These are phyloP conservation scores for Miniopterus natalensis DNA, from an alignment of 2,113 vertebrate genomes.

Conservation along the genomic window DNA sequence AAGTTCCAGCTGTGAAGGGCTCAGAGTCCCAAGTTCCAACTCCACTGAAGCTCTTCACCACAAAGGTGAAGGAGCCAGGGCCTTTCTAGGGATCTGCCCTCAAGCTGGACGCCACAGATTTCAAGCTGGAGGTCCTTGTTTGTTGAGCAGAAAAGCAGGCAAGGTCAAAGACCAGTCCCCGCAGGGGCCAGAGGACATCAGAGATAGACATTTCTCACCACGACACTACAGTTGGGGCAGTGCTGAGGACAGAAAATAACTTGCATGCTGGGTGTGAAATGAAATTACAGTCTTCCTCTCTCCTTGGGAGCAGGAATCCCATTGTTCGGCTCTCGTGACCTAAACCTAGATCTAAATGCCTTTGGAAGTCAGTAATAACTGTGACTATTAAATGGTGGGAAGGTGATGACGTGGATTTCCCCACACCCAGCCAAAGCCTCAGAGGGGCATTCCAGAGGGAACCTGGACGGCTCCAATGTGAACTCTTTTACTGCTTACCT, in stretches of 20 bases:
- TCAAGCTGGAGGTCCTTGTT: background rate
- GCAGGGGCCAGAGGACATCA: background rate
- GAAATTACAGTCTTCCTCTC: slow-evolving; percentile 62
- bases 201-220: background rate
- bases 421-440: background rate
- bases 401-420: slow-evolving; percentile 61
- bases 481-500: slow-evolving; percentile 40
- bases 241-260: background rate
- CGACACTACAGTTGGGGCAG: background rate
- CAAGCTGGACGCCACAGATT: background rate
- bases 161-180: background rate
- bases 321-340: slow-evolving; percentile 63
- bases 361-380: slow-evolving; percentile 47
- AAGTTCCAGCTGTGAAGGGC: background rate
- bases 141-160: background rate
- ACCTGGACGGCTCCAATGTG: background rate
- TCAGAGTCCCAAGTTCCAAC: background rate
- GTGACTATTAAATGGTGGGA: slow-evolving; percentile 13
- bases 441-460: slow-evolving; percentile 72
- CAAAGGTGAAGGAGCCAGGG: background rate
- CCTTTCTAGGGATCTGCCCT: background rate
- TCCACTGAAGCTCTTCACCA: background rate
- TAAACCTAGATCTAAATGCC: background rate
- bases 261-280: background rate
- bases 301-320: slow-evolving; percentile 65